Percentiles rank a stretch among this genome's conserved stretches.
Evolutionary conservation across 2,888 invertebrate genomes (phyloP).

Genomic region (Cheilosia urbana): DNA sequence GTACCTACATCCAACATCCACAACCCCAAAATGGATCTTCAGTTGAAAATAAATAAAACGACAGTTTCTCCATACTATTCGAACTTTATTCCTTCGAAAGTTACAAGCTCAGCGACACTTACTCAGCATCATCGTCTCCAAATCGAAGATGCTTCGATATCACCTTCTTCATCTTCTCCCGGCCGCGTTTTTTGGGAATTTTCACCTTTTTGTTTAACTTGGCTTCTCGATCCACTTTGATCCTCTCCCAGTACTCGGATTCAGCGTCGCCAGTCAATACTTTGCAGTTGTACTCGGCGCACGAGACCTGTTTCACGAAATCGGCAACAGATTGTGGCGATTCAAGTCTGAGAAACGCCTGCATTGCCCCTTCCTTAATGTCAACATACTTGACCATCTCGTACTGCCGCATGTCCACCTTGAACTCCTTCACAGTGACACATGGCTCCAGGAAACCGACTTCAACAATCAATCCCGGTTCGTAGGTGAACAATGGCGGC

Average conservation of each 20-base stretch:
- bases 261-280: constrained; percentile 88
- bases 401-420: constrained; percentile 87
- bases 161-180: constrained; percentile 80
- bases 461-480: constrained; percentile 89
- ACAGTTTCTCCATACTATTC: neutral
- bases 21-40: too few species aligned
- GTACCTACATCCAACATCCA: too few species aligned
- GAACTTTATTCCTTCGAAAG: neutral
- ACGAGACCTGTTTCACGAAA: constrained; percentile 78
- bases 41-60: neutral
- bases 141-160: constrained; percentile 81
- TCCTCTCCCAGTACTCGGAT: constrained; percentile 91
- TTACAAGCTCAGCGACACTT: neutral
- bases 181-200: constrained; percentile 81
- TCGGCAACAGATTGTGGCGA: constrained; percentile 84
- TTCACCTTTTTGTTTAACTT: constrained; percentile 82
- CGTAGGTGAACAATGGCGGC: constrained; percentile 83
- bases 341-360: constrained; percentile 89
- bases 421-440: constrained; percentile 88
- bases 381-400: constrained; percentile 91
- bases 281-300: constrained; percentile 81
- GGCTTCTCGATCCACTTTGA: constrained; percentile 85
- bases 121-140: constrained; percentile 79
- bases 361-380: constrained; percentile 88
- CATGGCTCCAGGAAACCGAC: constrained; percentile 88